These are phyloP conservation scores for Pocillopora verrucosa DNA, from an alignment of 64 coral and sea anemone genomes.

Conservation along the genomic window DNA sequence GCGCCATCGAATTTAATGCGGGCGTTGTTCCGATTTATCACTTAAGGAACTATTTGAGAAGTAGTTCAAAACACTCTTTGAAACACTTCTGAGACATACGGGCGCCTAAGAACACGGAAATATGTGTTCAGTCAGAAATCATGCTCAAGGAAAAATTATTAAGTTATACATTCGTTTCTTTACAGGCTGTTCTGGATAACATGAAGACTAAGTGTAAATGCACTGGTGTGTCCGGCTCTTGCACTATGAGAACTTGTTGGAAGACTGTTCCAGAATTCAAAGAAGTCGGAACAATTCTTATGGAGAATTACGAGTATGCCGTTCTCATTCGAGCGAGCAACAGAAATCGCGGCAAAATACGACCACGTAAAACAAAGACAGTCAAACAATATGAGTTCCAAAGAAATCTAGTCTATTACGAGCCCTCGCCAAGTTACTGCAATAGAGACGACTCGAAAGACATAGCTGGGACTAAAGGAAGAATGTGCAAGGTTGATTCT, in stretches of 20 bases:
- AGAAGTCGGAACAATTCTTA: slow-evolving; percentile 67
- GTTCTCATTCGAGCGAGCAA: slow-evolving; percentile 71
- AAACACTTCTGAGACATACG: no score
- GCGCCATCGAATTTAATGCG: no score
- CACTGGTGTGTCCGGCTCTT: slow-evolving; percentile 81
- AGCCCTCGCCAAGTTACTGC: slow-evolving; percentile 78
- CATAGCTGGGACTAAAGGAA: slow-evolving; percentile 61
- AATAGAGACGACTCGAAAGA: slow-evolving; percentile 30
- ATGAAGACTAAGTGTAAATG: slow-evolving; percentile 94
- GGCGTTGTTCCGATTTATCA: no score
- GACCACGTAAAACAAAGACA: slow-evolving; percentile 56
- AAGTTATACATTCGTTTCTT: background rate
- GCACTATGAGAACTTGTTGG: slow-evolving; percentile 89
- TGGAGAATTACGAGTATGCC: slow-evolving; percentile 78
- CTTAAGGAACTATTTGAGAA: no score
- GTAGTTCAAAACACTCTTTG: no score
- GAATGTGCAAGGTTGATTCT: slow-evolving; percentile 62
- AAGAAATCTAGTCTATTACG: slow-evolving; percentile 81
- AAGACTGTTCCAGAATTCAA: slow-evolving; percentile 78
- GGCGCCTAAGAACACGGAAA: no score
- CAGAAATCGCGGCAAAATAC: slow-evolving; percentile 47
- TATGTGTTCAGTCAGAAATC: no score
- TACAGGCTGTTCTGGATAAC: slow-evolving; percentile 64
- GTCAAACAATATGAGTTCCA: slow-evolving; percentile 33
- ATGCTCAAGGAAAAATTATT: no score